phyloP scores from a whole-genome alignment of 2,888 invertebrate species.

The Chymomyza procnemis region DNA sequence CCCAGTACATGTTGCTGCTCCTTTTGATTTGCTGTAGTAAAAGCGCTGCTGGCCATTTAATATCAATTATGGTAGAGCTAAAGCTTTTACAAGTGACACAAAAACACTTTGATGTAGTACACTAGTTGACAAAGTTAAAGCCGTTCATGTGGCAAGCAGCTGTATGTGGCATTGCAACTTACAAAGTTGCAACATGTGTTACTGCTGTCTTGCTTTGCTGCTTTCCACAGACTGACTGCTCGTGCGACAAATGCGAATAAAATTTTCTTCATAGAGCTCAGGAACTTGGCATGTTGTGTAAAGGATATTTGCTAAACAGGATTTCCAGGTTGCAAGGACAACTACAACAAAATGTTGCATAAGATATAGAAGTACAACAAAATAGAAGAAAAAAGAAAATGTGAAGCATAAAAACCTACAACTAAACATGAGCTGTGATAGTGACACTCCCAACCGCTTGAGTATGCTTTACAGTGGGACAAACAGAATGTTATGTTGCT shows the following conservation, averaged over 20 bases:
- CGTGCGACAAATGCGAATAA: conserved; percentile 18
- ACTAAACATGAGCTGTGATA: neutral
- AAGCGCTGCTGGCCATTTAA: conserved; percentile 4
- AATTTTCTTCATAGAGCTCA: conserved; percentile 16
- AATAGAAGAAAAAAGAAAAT: conserved; percentile 22
- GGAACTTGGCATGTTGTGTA: conserved; percentile 43
- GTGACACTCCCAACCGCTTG: neutral
- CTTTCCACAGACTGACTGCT: neutral
- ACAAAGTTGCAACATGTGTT: neutral
- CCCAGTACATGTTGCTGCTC: conserved; percentile 14
- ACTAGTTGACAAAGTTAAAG: neutral
- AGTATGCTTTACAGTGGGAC: conserved; percentile 28
- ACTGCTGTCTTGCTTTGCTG: neutral
- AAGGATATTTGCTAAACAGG: conserved; percentile 65
- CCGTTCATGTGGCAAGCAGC: neutral
- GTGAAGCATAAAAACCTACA: neutral
- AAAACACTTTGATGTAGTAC: neutral
- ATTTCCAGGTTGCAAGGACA: conserved; percentile 65
- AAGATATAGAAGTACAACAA: too few species aligned
- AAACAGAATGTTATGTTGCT: too few species aligned
- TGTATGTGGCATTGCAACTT: neutral
- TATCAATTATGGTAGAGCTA: conserved; percentile 6
- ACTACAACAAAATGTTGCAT: conserved; percentile 34
- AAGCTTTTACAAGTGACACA: neutral
- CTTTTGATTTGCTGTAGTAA: conserved; percentile 23